phyloP scores from a whole-genome alignment of 2,113 vertebrate genomes.

The Oplegnathus fasciatus region DNA sequence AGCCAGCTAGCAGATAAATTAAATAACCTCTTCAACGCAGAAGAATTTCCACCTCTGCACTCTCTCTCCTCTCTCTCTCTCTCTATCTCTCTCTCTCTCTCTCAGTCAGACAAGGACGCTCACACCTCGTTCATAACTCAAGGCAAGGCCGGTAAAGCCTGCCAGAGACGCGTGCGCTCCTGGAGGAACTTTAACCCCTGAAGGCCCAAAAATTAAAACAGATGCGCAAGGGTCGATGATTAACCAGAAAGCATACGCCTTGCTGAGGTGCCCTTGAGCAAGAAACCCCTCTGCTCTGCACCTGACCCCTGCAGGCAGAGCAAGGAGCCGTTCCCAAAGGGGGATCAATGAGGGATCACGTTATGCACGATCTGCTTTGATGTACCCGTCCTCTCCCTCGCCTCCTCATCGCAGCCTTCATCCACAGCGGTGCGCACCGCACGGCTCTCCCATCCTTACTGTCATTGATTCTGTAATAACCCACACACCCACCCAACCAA shows the following conservation, averaged over 20 bases:
- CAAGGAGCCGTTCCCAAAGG: conserved; percentile 16
- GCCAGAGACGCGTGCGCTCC: neutral
- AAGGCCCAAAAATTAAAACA: neutral
- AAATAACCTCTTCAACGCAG: conserved; percentile 21
- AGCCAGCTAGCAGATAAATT: conserved; percentile 36
- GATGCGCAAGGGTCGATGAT: neutral
- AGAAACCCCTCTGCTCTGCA: conserved; percentile 6
- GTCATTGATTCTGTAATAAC: neutral
- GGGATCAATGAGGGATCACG: conserved; percentile 42
- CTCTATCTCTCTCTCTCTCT: neutral
- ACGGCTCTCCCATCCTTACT: conserved; percentile 4
- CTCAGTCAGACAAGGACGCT: conserved; percentile 44
- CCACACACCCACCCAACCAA: conserved; percentile 1
- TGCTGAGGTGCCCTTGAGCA: conserved; percentile 25
- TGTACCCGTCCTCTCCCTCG: conserved; percentile 3
- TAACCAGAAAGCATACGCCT: neutral
- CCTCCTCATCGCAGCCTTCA: neutral
- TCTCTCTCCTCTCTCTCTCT: neutral
- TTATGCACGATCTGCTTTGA: conserved; percentile 46
- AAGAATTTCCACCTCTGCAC: neutral
- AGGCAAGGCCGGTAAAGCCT: conserved; percentile 12
- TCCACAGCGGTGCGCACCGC: neutral
- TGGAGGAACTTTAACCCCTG: neutral
- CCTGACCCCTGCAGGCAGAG: conserved; percentile 47
- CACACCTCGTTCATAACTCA: conserved; percentile 31